Evolutionary conservation across 2,888 invertebrate species (phyloP), one percentile per base, ranked within the genome.

Genomic region (Mongoloraphidia duomilia): DNA sequence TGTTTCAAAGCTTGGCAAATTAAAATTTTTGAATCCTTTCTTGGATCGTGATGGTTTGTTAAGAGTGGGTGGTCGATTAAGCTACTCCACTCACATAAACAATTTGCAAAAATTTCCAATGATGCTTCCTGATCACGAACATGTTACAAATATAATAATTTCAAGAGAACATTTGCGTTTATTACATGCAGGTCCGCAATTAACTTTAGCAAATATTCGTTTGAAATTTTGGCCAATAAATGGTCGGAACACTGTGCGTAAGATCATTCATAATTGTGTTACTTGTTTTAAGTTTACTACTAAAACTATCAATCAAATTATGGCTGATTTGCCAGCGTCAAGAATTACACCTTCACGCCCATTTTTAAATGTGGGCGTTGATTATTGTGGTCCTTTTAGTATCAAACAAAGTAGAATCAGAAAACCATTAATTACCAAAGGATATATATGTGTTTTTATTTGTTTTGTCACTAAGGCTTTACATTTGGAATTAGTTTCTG

Each of bases 401-500:
- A 4, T 43, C 10, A 43, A 43, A 17, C 43, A 43, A 4, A 10
- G 11, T 3, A 14, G 43, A 26, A 26, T 43, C n/a, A 9, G 43
- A 26, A 43, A 43, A 17, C 17, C 43, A 2, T 33, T 43, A 26
- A 43, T 33, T 43, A 43, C 43, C 11, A 51, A 51, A 37, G 41
- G 39, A 2, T 51, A 51, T 38, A 26, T 46, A 2, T 50, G 46
- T 1, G 34, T 47, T 1, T 52, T 52, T 12, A 48, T 52, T 17
- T 52, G 52, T 37, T 46, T 47, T 26, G n/a, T 39, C 2, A 40
- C 49, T 11, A 40, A 44, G 13, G 50, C 52, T 5, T 41, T 50
- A 10, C 50, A 52, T 34, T 41, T 50, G 6, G 50, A 52, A 12
- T 14, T 41, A 10, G 41, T 12, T 37, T 37, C 37, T 3, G 37